phyloP scores from a whole-genome alignment of 2,797 vertebrate genomes.

The Sebastes variabilis region DNA sequence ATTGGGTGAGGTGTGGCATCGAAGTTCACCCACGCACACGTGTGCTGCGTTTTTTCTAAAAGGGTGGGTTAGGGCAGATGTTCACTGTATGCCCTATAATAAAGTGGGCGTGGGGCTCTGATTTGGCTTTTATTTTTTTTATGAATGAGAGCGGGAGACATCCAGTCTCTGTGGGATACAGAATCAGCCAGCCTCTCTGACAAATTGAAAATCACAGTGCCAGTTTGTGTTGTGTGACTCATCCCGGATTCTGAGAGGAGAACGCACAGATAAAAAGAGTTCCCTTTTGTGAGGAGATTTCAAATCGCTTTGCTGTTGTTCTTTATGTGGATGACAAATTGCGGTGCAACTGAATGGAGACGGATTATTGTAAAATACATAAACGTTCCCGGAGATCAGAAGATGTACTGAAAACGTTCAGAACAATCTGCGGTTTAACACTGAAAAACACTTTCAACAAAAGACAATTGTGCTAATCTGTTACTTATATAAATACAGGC shows the following conservation, averaged over 20 bases:
- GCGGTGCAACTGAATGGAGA: constrained; percentile 23
- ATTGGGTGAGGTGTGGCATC: constrained; percentile 22
- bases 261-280: constrained; percentile 55
- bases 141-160: constrained; percentile 75
- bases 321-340: constrained; percentile 51
- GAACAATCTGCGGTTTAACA: constrained; percentile 16
- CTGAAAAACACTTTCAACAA: not conserved
- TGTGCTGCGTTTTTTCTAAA: constrained; percentile 31
- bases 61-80: constrained; percentile 33
- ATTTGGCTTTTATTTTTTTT: constrained; percentile 60
- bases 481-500: not conserved
- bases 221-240: constrained; percentile 75
- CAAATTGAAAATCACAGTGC: constrained; percentile 70
- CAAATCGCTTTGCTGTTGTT: constrained; percentile 49
- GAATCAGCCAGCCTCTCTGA: constrained; percentile 67
- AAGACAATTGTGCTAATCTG: not conserved
- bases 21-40: constrained; percentile 28
- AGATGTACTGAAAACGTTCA: constrained; percentile 15
- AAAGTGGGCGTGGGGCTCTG: constrained; percentile 39
- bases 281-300: constrained; percentile 40
- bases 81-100: constrained; percentile 46
- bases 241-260: constrained; percentile 63
- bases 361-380: constrained; percentile 41
- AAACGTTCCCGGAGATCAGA: constrained; percentile 26
- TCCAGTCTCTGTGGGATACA: constrained; percentile 55